Evolutionary conservation across 2,797 vertebrate species (phyloP).

Genomic region (Enteromius mattozi): DNA sequence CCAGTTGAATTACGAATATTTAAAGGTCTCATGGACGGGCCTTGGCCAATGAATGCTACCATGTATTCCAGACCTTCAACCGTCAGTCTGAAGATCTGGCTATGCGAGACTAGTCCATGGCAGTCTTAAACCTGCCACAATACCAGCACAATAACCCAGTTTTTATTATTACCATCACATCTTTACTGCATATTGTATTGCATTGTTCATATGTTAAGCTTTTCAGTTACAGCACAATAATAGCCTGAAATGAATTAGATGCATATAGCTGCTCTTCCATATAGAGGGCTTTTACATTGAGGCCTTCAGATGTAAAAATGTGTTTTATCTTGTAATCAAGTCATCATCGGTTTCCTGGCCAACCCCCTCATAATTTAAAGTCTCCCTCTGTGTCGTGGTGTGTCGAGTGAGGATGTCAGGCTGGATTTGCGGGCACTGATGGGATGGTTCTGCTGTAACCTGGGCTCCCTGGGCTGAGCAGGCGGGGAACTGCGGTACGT

Average conservation of each 20-base stretch:
- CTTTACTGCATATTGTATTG: not conserved
- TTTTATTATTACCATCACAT: too few relatives aligned
- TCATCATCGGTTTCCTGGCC: constrained; percentile 30
- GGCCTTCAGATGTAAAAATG: constrained; percentile 4
- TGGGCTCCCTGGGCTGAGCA: constrained; percentile 41
- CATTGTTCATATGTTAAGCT: not conserved
- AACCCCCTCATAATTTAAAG: not conserved
- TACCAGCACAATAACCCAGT: too few relatives aligned
- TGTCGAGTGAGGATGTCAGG: constrained; percentile 40
- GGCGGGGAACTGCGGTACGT: constrained; percentile 49
- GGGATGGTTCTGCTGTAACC: constrained; percentile 55
- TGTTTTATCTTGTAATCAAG: constrained; percentile 36
- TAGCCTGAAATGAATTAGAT: not conserved
- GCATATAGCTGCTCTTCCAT: not conserved
- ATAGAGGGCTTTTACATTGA: not conserved
- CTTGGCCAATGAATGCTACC: too few relatives aligned
- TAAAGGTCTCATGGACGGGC: too few relatives aligned
- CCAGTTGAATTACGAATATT: too few relatives aligned
- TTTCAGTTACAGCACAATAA: not conserved
- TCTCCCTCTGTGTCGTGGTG: not conserved
- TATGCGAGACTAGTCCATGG: too few relatives aligned
- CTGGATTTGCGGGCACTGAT: constrained; percentile 48
- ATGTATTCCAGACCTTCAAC: too few relatives aligned
- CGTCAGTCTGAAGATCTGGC: too few relatives aligned
- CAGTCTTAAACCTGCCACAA: too few relatives aligned